Evolutionary conservation across 2,113 vertebrate species (phyloP).

Genomic region (Crotalus viridis): DNA sequence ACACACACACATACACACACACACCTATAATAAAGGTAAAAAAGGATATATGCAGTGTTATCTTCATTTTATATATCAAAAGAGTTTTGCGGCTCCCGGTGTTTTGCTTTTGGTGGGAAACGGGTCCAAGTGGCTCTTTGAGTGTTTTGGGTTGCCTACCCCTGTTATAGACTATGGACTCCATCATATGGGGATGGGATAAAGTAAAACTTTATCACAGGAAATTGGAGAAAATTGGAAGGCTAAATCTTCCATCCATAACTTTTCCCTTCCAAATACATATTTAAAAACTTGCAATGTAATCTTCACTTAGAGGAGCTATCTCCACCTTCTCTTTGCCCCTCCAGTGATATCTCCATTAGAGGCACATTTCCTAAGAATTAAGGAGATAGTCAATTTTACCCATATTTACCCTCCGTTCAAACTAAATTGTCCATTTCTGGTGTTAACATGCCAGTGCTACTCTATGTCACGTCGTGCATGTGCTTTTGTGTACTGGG

Average conservation of each 20-base stretch:
- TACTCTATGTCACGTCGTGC: conserved; percentile 41
- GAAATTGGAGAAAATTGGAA: background rate
- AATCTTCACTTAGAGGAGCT: background rate
- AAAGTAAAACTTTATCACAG: background rate
- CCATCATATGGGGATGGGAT: background rate
- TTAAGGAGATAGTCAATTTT: conserved; percentile 35
- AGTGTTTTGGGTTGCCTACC: no score
- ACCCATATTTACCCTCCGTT: conserved; percentile 56
- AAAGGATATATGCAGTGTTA: no score
- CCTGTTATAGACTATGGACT: background rate
- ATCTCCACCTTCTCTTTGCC: background rate
- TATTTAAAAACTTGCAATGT: background rate
- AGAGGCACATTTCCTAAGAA: conserved; percentile 39
- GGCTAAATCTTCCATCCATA: background rate
- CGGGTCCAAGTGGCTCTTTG: no score
- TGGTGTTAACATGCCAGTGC: conserved; percentile 51
- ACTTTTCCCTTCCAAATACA: background rate
- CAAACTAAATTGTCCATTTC: conserved; percentile 57
- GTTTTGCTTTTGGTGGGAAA: no score
- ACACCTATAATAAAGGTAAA: no score
- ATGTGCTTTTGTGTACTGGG: conserved; percentile 44
- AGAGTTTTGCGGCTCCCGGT: no score
- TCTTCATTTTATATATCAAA: no score
- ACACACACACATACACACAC: no score
- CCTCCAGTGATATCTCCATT: background rate